phyloP scores from a whole-genome alignment of 2,888 invertebrate species.

The Syrista parreyssii region DNA sequence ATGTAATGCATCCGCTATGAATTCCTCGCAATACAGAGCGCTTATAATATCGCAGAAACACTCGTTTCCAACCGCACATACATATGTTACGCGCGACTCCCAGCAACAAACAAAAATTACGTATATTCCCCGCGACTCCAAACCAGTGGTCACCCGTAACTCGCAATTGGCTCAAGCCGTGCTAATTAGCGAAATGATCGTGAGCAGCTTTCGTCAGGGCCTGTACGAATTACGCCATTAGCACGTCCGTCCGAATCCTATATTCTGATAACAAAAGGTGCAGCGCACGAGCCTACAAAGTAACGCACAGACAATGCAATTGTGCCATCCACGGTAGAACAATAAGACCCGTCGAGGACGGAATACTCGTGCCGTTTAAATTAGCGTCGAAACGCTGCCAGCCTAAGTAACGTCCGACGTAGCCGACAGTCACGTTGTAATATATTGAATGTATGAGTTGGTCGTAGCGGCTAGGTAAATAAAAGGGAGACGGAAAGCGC shows the following conservation, averaged over 20 bases:
- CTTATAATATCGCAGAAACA: background rate
- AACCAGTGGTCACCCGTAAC: background rate
- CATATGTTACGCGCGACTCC: background rate
- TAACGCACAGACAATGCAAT: background rate
- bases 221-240: background rate
- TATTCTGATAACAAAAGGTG: background rate
- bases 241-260: background rate
- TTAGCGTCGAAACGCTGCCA: background rate
- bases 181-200: background rate
- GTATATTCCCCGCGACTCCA: background rate
- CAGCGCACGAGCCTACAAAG: background rate
- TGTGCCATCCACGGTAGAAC: background rate
- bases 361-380: background rate
- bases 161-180: background rate
- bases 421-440: background rate
- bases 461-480: background rate
- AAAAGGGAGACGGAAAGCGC: conserved; percentile 8
- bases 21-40: background rate
- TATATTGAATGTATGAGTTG: background rate
- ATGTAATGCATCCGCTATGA: background rate
- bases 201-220: background rate
- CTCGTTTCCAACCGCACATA: background rate
- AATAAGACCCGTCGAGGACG: background rate
- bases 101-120: background rate
- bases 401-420: background rate